Evolutionary conservation across 2,113 vertebrate species (phyloP).

Genomic region (Terrapene triunguis): DNA sequence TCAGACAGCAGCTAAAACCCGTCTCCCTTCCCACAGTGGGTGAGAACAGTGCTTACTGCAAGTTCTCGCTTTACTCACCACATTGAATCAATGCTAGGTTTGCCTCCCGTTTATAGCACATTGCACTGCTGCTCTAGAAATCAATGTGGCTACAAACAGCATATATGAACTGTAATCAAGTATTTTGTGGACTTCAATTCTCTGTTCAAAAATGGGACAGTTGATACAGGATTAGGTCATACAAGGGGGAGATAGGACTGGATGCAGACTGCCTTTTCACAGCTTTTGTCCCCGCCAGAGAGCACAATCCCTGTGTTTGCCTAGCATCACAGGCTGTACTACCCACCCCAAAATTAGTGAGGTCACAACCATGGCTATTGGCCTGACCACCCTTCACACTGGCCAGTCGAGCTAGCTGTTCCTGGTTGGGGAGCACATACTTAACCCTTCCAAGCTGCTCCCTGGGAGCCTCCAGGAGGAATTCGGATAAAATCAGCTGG

Average conservation of each 20-base stretch:
- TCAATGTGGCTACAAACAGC: background rate
- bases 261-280: background rate
- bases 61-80: background rate
- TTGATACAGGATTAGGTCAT: background rate
- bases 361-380: background rate
- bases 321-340: background rate
- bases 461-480: background rate
- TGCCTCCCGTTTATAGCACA: background rate
- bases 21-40: background rate
- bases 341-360: background rate
- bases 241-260: background rate
- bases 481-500: background rate
- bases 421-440: background rate
- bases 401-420: background rate
- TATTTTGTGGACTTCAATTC: slow-evolving; percentile 20
- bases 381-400: background rate
- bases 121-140: background rate
- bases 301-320: background rate
- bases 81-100: background rate
- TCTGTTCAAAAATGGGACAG: background rate
- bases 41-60: background rate
- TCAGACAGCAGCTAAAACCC: slow-evolving; percentile 11
- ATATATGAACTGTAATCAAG: slow-evolving; percentile 44
- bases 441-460: background rate
- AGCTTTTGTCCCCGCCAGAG: slow-evolving; percentile 8